These are phyloP conservation scores for Irena cyanogastra DNA, from an alignment of 2,113 vertebrate genomes.

Conservation along the genomic window DNA sequence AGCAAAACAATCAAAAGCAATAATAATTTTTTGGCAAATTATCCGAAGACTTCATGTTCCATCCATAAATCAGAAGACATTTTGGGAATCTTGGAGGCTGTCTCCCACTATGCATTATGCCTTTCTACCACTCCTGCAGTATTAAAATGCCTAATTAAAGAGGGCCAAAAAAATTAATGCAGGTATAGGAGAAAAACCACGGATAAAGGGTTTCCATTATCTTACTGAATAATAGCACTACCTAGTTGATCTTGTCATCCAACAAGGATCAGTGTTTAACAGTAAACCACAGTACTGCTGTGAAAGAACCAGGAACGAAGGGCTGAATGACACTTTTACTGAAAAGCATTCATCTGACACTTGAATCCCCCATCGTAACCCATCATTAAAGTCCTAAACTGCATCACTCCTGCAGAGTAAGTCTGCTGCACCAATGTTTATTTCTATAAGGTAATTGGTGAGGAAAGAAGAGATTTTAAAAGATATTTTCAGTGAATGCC, in stretches of 20 bases:
- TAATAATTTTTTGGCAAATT: not conserved
- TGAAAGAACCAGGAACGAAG: not conserved
- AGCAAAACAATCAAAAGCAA: not conserved
- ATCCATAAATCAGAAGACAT: not conserved
- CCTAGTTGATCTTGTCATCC: not conserved
- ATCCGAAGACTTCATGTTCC: not conserved
- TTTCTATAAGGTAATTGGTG: constrained; percentile 26
- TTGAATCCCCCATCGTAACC: not conserved
- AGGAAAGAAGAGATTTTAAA: constrained; percentile 14
- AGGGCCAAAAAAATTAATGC: not conserved
- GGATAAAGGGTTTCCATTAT: not conserved
- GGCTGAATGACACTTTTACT: not conserved
- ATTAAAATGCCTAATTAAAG: not conserved
- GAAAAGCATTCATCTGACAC: not conserved
- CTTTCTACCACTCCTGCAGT: not conserved
- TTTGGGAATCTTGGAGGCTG: not conserved
- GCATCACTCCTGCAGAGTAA: not conserved
- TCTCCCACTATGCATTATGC: not conserved
- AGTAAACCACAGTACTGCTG: not conserved
- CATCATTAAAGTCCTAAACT: not conserved
- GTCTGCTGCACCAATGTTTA: not conserved
- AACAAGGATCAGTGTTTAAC: not conserved
- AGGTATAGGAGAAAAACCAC: not conserved
- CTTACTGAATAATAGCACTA: not conserved
- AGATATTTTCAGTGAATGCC: constrained; percentile 24